Evolutionary conservation across 1,140 invertebrate species (phyloP).

Genomic region (Eumaeus atala): DNA sequence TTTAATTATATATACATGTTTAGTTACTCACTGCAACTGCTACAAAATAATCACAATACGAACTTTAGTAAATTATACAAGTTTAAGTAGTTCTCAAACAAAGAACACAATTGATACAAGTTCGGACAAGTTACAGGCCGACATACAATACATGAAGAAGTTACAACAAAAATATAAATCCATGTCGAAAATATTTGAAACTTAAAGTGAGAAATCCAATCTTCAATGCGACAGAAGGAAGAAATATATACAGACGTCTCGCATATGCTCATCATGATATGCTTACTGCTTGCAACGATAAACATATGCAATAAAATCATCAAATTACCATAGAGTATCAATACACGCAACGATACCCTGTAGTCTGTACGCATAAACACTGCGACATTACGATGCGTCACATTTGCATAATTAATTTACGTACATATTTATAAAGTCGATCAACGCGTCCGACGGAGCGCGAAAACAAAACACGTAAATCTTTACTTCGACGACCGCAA

Average conservation of each 20-base stretch:
- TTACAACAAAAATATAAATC: too few species aligned
- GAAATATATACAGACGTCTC: not conserved
- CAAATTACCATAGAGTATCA: not conserved
- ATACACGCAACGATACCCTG: not conserved
- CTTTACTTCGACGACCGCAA: slow-evolving; percentile 32
- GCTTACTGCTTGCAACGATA: not conserved
- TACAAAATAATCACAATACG: too few species aligned
- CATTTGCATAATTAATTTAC: slow-evolving; percentile 58
- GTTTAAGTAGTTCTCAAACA: too few species aligned
- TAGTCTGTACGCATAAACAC: not conserved
- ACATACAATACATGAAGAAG: too few species aligned
- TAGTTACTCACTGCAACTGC: too few species aligned
- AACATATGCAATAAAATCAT: not conserved
- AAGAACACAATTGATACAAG: too few species aligned
- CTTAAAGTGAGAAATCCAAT: not conserved
- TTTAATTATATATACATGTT: too few species aligned
- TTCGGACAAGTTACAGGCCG: too few species aligned
- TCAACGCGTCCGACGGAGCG: not conserved
- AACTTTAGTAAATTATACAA: too few species aligned
- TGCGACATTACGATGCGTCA: slow-evolving; percentile 1
- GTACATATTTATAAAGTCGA: slow-evolving; percentile 28
- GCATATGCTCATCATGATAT: not conserved
- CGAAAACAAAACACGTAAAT: not conserved
- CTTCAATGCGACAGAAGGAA: not conserved
- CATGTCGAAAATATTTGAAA: too few species aligned